Conservation (phyloP, 1,140 invertebrate genomes). For the Ladona fulva region DNA sequence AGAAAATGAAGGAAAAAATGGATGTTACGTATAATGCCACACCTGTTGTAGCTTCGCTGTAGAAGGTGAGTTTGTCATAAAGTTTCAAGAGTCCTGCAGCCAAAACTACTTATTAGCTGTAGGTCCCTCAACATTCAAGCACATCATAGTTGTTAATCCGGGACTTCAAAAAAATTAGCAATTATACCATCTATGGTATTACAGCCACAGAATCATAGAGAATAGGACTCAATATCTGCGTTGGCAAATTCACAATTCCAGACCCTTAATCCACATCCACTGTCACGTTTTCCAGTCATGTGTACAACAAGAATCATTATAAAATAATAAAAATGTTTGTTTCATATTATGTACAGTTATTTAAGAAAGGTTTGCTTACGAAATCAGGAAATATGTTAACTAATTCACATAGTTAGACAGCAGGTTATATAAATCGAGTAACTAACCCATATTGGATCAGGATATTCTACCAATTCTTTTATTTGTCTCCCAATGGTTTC, state of each 20-base stretch:
- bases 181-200: not conserved
- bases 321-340: too few relatives aligned
- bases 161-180: not conserved
- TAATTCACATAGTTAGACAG: too few relatives aligned
- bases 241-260: not conserved
- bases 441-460: conserved; percentile 77
- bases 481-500: conserved; percentile 72
- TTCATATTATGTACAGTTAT: too few relatives aligned
- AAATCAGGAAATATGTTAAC: too few relatives aligned
- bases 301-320: too few relatives aligned
- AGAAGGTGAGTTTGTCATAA: not conserved
- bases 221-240: not conserved
- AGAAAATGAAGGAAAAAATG: not conserved
- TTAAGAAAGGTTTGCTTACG: too few relatives aligned
- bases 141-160: not conserved
- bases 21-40: not conserved
- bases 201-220: too few relatives aligned
- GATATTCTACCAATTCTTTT: conserved; percentile 71
- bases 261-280: not conserved
- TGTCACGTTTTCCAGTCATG: not conserved
- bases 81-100: not conserved
- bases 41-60: not conserved
- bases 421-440: not conserved
- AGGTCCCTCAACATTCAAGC: not conserved
- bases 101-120: not conserved